Evolutionary conservation across 1,140 invertebrate genomes (phyloP).

Genomic region (Colletes gigas): DNA sequence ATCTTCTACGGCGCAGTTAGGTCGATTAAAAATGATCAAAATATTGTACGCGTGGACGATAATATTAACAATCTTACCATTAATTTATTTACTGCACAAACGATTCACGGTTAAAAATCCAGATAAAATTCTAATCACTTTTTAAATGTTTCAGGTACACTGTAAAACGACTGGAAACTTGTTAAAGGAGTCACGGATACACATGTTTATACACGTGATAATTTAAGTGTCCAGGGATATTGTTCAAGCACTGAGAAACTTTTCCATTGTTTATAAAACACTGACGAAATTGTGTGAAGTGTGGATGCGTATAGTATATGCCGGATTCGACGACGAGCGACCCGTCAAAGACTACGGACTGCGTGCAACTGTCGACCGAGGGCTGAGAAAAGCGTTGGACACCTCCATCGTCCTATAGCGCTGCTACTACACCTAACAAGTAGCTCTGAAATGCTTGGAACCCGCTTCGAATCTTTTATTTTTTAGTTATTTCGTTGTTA

Average conservation of each 20-base stretch:
- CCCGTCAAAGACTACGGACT: slow-evolving; percentile 69
- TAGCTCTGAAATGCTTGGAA: not conserved
- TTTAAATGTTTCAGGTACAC: not conserved
- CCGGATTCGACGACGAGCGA: slow-evolving; percentile 45
- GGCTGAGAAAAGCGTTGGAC: slow-evolving; percentile 73
- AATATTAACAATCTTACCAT: slow-evolving; percentile 20
- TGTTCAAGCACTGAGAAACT: not conserved
- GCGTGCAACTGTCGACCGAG: slow-evolving; percentile 70
- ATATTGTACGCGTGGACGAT: too few relatives aligned
- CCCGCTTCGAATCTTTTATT: too few relatives aligned
- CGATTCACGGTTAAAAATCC: not conserved
- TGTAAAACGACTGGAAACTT: not conserved
- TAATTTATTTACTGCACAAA: too few relatives aligned
- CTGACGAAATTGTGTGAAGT: not conserved
- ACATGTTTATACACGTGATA: not conserved
- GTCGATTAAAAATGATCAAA: too few relatives aligned
- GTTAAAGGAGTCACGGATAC: not conserved
- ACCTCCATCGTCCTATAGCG: slow-evolving; percentile 38
- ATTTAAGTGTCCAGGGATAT: not conserved
- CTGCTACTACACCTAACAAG: slow-evolving; percentile 28
- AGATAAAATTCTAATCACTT: too few relatives aligned
- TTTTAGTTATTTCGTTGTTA: too few relatives aligned
- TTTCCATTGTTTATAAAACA: not conserved
- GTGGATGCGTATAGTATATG: slow-evolving; percentile 18
- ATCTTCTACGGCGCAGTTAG: too few relatives aligned